Conservation (phyloP, 1,140 invertebrate species). For the Eriosoma lanigerum region DNA sequence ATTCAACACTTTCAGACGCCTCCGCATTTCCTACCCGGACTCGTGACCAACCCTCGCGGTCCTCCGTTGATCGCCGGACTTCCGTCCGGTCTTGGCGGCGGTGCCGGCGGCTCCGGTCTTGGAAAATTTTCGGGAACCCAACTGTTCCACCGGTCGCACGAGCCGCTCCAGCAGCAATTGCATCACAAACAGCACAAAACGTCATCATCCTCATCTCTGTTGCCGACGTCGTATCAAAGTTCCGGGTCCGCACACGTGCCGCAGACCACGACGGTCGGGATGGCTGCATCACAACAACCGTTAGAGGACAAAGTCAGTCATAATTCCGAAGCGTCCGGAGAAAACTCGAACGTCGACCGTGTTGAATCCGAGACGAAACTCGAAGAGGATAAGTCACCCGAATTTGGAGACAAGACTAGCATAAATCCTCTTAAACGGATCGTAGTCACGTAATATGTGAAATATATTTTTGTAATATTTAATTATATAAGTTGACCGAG, state of each 20-base stretch:
- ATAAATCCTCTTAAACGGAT: constrained; percentile 11
- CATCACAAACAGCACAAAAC: background rate
- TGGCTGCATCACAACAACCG: background rate
- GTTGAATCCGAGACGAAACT: background rate
- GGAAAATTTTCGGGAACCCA: background rate
- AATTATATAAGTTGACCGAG: no score
- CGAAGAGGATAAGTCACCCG: background rate
- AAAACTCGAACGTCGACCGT: background rate
- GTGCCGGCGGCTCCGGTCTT: background rate
- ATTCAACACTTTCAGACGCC: background rate
- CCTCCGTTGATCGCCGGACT: background rate
- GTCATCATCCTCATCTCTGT: background rate
- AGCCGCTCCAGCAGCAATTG: background rate
- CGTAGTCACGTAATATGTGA: constrained; percentile 20
- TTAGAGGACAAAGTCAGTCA: constrained; percentile 27
- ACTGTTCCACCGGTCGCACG: constrained; percentile 27
- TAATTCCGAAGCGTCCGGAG: background rate
- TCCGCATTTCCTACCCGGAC: background rate
- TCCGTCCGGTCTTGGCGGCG: background rate
- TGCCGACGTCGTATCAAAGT: background rate
- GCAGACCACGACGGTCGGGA: background rate
- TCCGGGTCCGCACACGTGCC: background rate
- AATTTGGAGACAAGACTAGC: constrained; percentile 24
- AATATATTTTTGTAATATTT: background rate
- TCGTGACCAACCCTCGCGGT: background rate